Evolutionary conservation across 2,797 vertebrate species (phyloP), one percentile per base, ranked within the genome.

Genomic region (Poecile montanus): DNA sequence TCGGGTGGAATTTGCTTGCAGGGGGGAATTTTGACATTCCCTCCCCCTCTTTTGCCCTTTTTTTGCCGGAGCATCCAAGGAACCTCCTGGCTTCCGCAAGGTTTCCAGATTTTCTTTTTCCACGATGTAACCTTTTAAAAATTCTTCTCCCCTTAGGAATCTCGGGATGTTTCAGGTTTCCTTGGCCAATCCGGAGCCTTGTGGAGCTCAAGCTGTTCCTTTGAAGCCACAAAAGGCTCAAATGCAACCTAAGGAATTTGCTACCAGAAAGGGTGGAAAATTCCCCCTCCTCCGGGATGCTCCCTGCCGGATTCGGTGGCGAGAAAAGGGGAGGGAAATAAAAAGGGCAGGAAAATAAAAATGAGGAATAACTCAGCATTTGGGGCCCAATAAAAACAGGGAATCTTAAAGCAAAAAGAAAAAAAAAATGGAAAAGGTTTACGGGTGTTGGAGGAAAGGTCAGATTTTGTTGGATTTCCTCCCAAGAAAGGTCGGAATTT

Each of bases 61-160:
- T 91, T n/a, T n/a, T n/a, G n/a, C n/a, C n/a, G n/a, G n/a, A n/a
- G 84, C 72, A 76, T 63, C 93, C 77, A 61, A 95, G 94, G 96
- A 96, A 91, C 80, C 90, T 94, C 92, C 92, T 84, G 20, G 15
- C 84, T 93, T 76, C 89, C 26, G 72, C 87, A 63, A 87, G 94
- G 44, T 85, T 94, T 93, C 88, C 93, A 71, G 71, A 82, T 82
- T 94, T 85, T 76, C 36, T 85, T 95, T 94, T 97, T 95, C 92
- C 94, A 85, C 87, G 75, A 89, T 71, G 92, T 67, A 96, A 96
- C 90, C 92, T 94, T 91, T 87, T 11, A 96, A 94, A 96, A 94
- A 95, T 95, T 25, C 94, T 54, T 87, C 71, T 79, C 42, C 60
- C 86, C 56, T 76, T 74, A 71, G 86, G 83, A 95, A 87, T 94